A percentile compares a stretch with the other conserved stretches of the same genome.
Evolutionary conservation across 2,888 invertebrate species (phyloP).

Genomic region (Caenorhabditis wallacei): DNA sequence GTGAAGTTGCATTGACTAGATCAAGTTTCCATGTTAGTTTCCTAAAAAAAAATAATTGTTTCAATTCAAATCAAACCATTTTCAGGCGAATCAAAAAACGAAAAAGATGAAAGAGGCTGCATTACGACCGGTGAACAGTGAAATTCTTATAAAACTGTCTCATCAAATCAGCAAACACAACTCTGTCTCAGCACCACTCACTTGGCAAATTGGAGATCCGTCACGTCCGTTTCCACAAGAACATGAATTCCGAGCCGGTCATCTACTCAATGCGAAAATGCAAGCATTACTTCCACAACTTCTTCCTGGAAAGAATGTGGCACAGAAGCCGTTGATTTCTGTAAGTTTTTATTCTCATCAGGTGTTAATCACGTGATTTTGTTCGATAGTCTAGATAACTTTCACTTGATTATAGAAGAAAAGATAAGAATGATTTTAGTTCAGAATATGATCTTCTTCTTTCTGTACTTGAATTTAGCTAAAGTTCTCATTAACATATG

Average conservation of each 20-base stretch:
- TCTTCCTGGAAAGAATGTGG: conserved; percentile 32
- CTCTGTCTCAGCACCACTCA: conserved; percentile 78
- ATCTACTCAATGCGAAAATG: conserved; percentile 55
- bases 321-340: conserved; percentile 30
- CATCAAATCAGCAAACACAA: conserved; percentile 79
- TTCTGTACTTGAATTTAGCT: background rate
- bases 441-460: conserved; percentile 17
- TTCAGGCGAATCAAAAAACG: conserved; percentile 77
- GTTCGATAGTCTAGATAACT: background rate
- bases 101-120: conserved; percentile 73
- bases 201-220: conserved; percentile 80
- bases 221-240: conserved; percentile 82
- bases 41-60: too few species aligned
- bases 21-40: conserved; percentile 72
- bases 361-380: background rate
- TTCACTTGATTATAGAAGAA: background rate
- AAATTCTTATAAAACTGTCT: conserved; percentile 77
- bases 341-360: background rate
- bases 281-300: conserved; percentile 38
- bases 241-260: conserved; percentile 75
- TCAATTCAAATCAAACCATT: too few species aligned
- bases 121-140: conserved; percentile 74
- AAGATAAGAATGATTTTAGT: conserved; percentile 17
- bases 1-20: conserved; percentile 72
- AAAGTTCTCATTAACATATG: background rate